These are phyloP conservation scores for Watersipora subatra DNA, from an alignment of 1,140 invertebrate genomes.

Conservation along the genomic window DNA sequence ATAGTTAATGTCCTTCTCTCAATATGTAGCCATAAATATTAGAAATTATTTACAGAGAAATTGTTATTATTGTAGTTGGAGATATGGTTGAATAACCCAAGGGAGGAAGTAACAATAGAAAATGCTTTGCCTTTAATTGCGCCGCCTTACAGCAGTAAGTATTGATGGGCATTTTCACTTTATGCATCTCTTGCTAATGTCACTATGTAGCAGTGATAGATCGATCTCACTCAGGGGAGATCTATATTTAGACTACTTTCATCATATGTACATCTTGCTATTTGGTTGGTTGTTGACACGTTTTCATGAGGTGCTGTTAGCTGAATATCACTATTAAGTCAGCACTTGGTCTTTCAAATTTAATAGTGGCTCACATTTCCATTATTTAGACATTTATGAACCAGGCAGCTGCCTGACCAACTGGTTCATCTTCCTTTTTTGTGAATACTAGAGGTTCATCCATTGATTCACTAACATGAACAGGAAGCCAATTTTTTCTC, in stretches of 20 bases:
- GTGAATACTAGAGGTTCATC: background rate
- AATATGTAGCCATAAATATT: background rate
- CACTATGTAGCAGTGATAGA: background rate
- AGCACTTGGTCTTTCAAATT: too few species aligned
- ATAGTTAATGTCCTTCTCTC: background rate
- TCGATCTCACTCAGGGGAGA: background rate
- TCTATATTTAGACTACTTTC: background rate
- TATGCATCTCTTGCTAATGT: background rate
- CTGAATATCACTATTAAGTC: background rate
- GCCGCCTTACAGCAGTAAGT: slow-evolving; percentile 63
- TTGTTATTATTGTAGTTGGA: slow-evolving; percentile 52
- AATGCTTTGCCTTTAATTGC: slow-evolving; percentile 67
- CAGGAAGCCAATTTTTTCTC: background rate
- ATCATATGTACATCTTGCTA: background rate
- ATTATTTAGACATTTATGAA: too few species aligned
- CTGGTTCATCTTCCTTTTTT: background rate
- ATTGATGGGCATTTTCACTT: background rate
- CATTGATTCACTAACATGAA: background rate
- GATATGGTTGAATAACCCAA: slow-evolving; percentile 91
- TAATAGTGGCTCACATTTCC: too few species aligned
- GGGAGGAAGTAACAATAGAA: slow-evolving; percentile 73
- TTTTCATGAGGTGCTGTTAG: background rate
- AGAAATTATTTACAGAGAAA: background rate
- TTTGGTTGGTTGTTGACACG: background rate
- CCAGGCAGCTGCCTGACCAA: background rate